Evolutionary conservation across 2,113 vertebrate species (phyloP), one percentile per base, ranked within the genome.

Genomic region (Penelope pileata): DNA sequence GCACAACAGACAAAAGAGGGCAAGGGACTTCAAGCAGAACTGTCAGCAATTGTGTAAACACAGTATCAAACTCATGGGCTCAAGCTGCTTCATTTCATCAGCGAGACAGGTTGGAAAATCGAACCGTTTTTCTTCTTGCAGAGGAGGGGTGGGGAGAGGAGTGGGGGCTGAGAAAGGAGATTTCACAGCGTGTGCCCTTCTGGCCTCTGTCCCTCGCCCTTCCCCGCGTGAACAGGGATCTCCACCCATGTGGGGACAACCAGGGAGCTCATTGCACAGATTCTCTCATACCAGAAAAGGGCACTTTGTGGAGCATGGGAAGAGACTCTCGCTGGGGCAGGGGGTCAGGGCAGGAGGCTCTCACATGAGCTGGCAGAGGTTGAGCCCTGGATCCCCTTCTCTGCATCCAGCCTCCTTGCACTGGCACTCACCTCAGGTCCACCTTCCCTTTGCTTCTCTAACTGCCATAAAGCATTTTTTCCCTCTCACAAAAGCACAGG

Each of bases 31-130:
- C 24, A 34, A 79, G 91, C 74, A 73, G 73, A 84, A 34, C 86
- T 66, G 70, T 16, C 83, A 96, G 88, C 91, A n/a, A 74, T 9
- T 70, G 82, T 6, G 74, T 24, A 56, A 80, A 96, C 94, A 93
- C 86, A 73, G 80, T 76, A 50, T 76, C 90, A 90, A 95, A 93
- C 91, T 95, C 95, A 94, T 93, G 94, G 95, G 91, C 96, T 95
- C 94, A 50, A 83, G 83, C 77, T 72, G 86, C 15, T 90, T 47
- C 80, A 17, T 38, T n/a, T 72, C 93, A 38, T 53, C 24, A 56
- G 62, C 10, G 34, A 88, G 50, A 50, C 86, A 88, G 79, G 79
- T 7, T 60, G 70, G 67, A 45, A 85, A 86, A 85, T 10, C 32
- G 51, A 63, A 82, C 21, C 18, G 7, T 13, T 34, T 42, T 50